Conservation (phyloP, 2,797 vertebrate genomes). For the Falco columbarius region DNA sequence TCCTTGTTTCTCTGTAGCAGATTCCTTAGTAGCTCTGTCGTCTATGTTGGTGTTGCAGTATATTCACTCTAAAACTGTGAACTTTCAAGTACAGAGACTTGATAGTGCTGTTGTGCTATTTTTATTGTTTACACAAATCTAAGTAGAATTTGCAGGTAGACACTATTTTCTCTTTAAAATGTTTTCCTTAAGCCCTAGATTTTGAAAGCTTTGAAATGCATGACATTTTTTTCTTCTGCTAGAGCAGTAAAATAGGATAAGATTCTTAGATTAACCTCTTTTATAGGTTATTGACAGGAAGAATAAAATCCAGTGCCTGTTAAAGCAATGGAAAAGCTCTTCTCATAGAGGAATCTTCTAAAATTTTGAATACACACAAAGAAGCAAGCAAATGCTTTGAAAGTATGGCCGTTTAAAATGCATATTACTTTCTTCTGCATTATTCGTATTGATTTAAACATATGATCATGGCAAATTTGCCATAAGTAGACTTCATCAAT, state of each 20-base stretch:
- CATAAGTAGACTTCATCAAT: neutral
- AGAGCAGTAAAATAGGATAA: neutral
- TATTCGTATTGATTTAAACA: neutral
- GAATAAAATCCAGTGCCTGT: neutral
- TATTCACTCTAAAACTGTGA: neutral
- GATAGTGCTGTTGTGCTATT: neutral
- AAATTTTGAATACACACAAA: neutral
- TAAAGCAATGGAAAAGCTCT: neutral
- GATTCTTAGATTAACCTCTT: neutral
- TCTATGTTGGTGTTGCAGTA: neutral
- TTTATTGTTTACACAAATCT: neutral
- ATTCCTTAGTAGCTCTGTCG: neutral
- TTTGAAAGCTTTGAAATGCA: neutral
- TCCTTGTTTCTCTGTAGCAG: neutral
- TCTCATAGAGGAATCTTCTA: neutral
- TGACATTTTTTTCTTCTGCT: neutral
- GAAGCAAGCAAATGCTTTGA: neutral
- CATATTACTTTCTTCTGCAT: neutral
- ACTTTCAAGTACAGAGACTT: neutral
- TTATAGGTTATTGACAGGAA: neutral
- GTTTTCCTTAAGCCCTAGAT: neutral
- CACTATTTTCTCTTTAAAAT: neutral
- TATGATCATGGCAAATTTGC: neutral
- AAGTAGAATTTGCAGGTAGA: neutral
- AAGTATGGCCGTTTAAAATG: neutral